Evolutionary conservation across 2,888 invertebrate species (phyloP).

Genomic region (Cylloceria caligata): DNA sequence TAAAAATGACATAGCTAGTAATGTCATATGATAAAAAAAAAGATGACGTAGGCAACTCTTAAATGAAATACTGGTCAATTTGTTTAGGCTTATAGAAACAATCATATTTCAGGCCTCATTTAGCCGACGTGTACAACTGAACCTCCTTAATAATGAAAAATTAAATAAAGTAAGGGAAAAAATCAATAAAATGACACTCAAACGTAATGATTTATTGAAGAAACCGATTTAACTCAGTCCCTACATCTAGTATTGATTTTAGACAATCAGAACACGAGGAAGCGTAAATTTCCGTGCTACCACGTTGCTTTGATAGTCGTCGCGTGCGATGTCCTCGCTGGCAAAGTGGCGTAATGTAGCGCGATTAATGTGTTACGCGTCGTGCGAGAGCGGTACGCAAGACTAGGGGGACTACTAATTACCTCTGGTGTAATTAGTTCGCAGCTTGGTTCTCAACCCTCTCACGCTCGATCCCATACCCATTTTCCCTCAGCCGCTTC

Average conservation of each 20-base stretch:
- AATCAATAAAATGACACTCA: background rate
- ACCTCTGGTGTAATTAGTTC: constrained; percentile 66
- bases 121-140: too few relatives aligned
- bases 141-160: background rate
- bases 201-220: background rate
- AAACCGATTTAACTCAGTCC: background rate
- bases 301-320: constrained; percentile 33
- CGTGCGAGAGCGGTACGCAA: constrained; percentile 40
- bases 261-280: background rate
- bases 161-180: background rate
- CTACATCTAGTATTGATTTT: background rate
- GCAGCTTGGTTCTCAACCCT: constrained; percentile 40
- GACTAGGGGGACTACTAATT: constrained; percentile 63
- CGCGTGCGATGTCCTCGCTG: constrained; percentile 37
- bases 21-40: too few relatives aligned
- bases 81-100: too few relatives aligned
- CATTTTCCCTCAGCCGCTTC: constrained; percentile 30
- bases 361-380: constrained; percentile 66
- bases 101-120: too few relatives aligned
- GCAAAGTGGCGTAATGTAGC: constrained; percentile 59
- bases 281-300: constrained; percentile 12
- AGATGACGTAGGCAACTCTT: too few relatives aligned
- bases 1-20: too few relatives aligned
- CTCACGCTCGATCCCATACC: constrained; percentile 25
- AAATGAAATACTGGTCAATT: too few relatives aligned